phyloP scores from a whole-genome alignment of 2,888 invertebrate species.

The Watsonalla cultraria region DNA sequence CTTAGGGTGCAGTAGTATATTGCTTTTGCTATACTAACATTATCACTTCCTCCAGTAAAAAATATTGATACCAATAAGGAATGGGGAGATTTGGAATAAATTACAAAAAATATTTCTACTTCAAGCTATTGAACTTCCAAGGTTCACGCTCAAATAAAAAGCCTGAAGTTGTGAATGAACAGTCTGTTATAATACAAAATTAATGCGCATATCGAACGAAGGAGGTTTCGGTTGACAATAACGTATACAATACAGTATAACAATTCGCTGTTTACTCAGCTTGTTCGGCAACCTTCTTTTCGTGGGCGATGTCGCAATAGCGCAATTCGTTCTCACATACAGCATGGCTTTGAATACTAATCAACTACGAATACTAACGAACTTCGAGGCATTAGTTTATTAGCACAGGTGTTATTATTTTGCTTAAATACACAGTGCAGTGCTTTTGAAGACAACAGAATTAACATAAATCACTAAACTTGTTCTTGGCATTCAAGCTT shows the following conservation, averaged over 20 bases:
- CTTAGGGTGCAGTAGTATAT: too few relatives aligned
- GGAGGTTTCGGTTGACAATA: neutral
- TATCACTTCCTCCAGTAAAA: too few relatives aligned
- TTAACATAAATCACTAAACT: neutral
- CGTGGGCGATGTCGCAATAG: slow-evolving; percentile 10
- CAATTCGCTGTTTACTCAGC: slow-evolving; percentile 14
- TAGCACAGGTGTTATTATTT: neutral
- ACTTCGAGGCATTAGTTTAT: neutral
- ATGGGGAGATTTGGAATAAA: too few relatives aligned
- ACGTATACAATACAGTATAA: neutral
- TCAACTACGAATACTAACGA: neutral
- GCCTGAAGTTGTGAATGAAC: neutral
- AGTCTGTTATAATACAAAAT: neutral
- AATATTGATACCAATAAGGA: too few relatives aligned
- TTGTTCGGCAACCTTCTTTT: slow-evolving; percentile 15
- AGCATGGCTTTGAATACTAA: neutral
- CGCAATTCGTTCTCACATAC: neutral
- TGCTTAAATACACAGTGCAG: neutral
- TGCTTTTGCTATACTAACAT: too few relatives aligned
- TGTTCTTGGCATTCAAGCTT: neutral
- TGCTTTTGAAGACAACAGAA: neutral
- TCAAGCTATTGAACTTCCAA: too few relatives aligned
- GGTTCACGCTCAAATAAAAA: too few relatives aligned
- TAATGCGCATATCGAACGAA: too few relatives aligned
- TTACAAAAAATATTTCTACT: too few relatives aligned